phyloP scores from a whole-genome alignment of 2,888 invertebrate species.

The Cephus spinipes region DNA sequence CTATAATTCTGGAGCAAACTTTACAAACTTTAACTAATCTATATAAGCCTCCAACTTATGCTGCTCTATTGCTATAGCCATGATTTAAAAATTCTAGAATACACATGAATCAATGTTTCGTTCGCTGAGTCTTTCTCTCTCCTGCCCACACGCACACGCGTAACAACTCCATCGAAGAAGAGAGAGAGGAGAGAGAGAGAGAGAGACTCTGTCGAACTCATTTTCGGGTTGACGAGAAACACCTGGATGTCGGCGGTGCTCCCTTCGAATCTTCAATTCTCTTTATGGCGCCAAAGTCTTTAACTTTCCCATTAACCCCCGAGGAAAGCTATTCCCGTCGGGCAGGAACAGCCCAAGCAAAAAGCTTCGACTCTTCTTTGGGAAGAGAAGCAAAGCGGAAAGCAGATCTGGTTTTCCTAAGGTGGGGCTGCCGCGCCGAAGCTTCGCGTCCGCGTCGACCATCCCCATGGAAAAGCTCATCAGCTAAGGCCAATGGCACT shows the following conservation, averaged over 20 bases:
- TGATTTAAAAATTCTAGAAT: no score
- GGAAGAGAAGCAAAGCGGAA: not conserved
- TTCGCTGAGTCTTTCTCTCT: no score
- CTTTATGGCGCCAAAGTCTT: conserved; percentile 37
- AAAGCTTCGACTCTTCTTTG: conserved; percentile 23
- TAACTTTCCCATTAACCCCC: conserved; percentile 39
- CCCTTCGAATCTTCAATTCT: conserved; percentile 40
- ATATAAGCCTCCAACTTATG: no score
- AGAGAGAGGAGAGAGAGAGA: not conserved
- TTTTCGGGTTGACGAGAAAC: not conserved
- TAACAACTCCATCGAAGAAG: not conserved
- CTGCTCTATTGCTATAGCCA: no score
- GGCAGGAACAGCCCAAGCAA: conserved; percentile 16
- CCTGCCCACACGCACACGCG: no score
- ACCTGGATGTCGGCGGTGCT: no score
- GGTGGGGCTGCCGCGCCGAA: no score
- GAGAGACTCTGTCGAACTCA: not conserved
- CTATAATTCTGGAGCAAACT: no score
- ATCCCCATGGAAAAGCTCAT: conserved; percentile 4
- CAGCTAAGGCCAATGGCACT: conserved; percentile 9
- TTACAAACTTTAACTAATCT: no score
- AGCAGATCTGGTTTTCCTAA: no score
- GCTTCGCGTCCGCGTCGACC: not conserved
- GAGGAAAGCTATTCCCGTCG: conserved; percentile 36
- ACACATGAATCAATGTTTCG: no score